Evolutionary conservation across 2,113 vertebrate species (phyloP).

Genomic region (Mus pahari): DNA sequence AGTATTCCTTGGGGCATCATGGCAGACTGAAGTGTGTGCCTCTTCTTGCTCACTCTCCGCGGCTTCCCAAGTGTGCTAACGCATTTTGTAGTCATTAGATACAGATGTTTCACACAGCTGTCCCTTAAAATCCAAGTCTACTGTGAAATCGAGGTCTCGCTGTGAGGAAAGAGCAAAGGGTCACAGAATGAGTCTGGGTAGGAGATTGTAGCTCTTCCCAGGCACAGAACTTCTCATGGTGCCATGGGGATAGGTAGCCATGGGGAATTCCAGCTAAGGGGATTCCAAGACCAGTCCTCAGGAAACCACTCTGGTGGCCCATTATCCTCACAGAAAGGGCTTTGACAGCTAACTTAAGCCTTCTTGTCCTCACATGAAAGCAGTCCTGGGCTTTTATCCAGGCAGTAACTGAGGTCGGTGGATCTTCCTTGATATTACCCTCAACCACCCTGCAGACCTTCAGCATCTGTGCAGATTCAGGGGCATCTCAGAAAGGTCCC

Average conservation of each 20-base stretch:
- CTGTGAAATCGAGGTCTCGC: conserved; percentile 98
- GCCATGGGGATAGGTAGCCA: too few relatives aligned
- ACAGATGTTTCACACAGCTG: conserved; percentile 97
- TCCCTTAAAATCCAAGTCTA: conserved; percentile 99
- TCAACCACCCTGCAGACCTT: neutral
- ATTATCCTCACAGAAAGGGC: neutral
- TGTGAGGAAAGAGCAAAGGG: conserved; percentile 80
- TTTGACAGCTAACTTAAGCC: neutral
- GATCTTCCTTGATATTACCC: neutral
- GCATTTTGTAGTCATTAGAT: conserved; percentile 99
- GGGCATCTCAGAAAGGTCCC: neutral
- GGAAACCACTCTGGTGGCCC: neutral
- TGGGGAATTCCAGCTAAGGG: neutral
- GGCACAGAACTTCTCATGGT: neutral
- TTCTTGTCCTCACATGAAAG: conserved; percentile 8
- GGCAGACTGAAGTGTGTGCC: conserved; percentile 79
- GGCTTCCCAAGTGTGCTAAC: conserved; percentile 85
- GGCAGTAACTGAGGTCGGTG: neutral
- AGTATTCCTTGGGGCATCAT: conserved; percentile 80
- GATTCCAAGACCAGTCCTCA: neutral
- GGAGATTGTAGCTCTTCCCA: neutral
- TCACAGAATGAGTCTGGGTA: neutral
- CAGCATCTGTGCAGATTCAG: fast-evolving
- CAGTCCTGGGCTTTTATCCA: neutral
- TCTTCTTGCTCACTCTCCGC: conserved; percentile 68